phyloP scores from a whole-genome alignment of 2,113 vertebrate species.

The Toxotes chatareus region DNA sequence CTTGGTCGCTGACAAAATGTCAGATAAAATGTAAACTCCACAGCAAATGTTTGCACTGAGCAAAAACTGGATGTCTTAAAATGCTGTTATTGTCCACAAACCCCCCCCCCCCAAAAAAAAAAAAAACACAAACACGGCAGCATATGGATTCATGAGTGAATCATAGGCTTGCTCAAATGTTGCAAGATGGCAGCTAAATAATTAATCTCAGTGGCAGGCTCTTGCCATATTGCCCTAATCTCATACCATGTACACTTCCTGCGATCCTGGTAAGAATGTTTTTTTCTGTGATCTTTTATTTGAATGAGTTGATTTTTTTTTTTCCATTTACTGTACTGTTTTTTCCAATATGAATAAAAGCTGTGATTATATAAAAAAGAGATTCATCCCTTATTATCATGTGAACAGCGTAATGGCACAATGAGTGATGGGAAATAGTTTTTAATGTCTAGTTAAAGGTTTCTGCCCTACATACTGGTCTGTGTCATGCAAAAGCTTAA shows the following conservation, averaged over 20 bases:
- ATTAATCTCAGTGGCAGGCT: conserved; percentile 67
- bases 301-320: background rate
- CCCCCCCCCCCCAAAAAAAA: too few relatives aligned
- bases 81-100: background rate
- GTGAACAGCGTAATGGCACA: conserved; percentile 19
- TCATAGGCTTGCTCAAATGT: conserved; percentile 67
- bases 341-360: background rate
- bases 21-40: background rate
- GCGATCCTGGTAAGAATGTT: conserved; percentile 20
- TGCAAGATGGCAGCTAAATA: conserved; percentile 80
- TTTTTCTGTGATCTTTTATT: conserved; percentile 13
- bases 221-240: conserved; percentile 63
- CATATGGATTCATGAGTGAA: conserved; percentile 73
- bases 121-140: background rate
- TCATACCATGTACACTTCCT: conserved; percentile 32
- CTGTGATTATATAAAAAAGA: background rate
- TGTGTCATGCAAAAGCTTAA: background rate
- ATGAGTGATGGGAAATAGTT: background rate
- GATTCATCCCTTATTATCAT: too few relatives aligned
- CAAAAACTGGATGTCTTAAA: background rate
- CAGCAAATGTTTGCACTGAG: background rate
- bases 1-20: too few relatives aligned
- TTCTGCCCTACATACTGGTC: background rate
- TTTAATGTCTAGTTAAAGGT: background rate
- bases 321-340: conserved; percentile 9